Conservation (phyloP, 2,113 vertebrate genomes). For the Marmota monax region DNA sequence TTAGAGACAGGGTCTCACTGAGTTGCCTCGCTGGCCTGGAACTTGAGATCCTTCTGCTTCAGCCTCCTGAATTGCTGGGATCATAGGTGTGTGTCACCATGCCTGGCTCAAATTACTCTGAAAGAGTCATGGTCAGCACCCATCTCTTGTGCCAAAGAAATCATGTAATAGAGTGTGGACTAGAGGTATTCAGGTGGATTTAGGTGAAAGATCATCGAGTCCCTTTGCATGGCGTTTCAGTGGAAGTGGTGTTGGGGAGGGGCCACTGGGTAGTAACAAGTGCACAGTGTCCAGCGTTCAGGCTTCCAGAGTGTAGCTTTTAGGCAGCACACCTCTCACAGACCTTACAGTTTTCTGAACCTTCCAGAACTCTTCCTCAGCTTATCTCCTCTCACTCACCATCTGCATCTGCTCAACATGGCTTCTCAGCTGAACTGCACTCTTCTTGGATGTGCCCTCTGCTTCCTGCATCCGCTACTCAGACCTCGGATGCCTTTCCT, state of each 20-base stretch:
- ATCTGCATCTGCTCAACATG: accelerated
- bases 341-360: background rate
- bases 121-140: background rate
- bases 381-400: background rate
- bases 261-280: background rate
- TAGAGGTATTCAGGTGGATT: background rate
- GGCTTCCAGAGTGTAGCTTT: background rate
- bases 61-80: no score
- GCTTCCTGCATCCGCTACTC: background rate
- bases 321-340: background rate
- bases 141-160: background rate
- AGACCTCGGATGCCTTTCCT: background rate
- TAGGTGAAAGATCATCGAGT: background rate
- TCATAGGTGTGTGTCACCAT: no score
- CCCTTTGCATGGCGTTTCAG: background rate
- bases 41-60: no score
- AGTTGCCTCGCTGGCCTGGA: no score
- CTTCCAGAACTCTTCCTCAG: background rate
- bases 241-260: background rate
- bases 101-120: background rate
- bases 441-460: background rate
- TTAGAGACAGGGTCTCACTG: no score
- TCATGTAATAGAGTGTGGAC: background rate
- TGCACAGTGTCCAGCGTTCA: background rate
- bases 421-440: background rate